Evolutionary conservation across 2,888 invertebrate species (phyloP).

Genomic region (Ypsolopha scabrella): DNA sequence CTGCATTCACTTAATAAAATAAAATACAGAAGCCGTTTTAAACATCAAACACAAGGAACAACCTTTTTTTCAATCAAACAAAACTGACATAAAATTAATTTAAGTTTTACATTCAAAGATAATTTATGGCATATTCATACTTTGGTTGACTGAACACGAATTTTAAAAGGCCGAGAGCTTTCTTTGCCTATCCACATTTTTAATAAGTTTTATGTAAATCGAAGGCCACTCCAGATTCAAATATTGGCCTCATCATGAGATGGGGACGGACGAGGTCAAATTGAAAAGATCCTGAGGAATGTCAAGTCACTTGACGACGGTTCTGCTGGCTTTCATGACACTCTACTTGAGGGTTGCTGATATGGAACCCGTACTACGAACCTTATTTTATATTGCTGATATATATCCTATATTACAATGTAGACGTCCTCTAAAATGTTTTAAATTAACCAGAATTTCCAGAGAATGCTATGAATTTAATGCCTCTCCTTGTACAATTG

Average conservation of each 20-base stretch:
- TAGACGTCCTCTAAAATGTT: no score
- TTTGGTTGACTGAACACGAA: constrained; percentile 16
- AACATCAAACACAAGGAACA: no score
- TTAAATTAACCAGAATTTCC: no score
- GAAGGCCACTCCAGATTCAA: constrained; percentile 41
- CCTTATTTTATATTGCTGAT: constrained; percentile 23
- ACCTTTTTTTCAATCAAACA: not conserved
- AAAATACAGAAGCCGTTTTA: no score
- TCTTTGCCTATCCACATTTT: constrained; percentile 33
- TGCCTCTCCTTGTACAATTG: no score
- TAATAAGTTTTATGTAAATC: constrained; percentile 66
- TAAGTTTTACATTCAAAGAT: constrained; percentile 10
- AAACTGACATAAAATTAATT: constrained; percentile 13
- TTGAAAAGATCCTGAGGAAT: constrained; percentile 49
- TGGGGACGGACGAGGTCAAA: constrained; percentile 35
- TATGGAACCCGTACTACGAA: constrained; percentile 42
- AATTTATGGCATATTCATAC: constrained; percentile 34
- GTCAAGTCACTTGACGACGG: constrained; percentile 62
- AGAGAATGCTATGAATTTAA: no score
- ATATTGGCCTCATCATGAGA: constrained; percentile 36
- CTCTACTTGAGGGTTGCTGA: constrained; percentile 42
- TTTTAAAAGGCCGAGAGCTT: not conserved
- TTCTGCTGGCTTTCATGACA: constrained; percentile 37
- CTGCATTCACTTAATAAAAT: no score
- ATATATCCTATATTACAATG: no score